A percentile compares a stretch with the other conserved stretches of the same genome.
Evolutionary conservation across 2,888 invertebrate genomes (phyloP).

Genomic region (Tribolium freemani): DNA sequence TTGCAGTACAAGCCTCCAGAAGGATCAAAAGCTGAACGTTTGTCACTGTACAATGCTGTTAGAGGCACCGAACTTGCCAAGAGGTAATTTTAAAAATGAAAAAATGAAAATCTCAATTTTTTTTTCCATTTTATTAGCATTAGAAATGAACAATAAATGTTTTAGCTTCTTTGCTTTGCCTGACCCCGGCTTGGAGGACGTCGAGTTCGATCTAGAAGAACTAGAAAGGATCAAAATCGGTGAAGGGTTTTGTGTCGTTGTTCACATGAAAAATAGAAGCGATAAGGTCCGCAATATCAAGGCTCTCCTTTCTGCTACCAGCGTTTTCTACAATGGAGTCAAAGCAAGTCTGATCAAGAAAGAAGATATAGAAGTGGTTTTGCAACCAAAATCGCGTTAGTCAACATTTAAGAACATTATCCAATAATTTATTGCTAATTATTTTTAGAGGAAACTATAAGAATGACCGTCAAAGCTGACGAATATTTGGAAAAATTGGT

Average conservation of each 20-base stretch:
- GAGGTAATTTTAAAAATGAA: too few relatives aligned
- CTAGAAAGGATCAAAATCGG: slow-evolving; percentile 80
- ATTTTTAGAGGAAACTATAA: slow-evolving; percentile 68
- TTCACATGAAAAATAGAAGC: slow-evolving; percentile 77
- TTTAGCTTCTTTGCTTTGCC: slow-evolving; percentile 75
- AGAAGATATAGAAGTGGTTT: slow-evolving; percentile 75
- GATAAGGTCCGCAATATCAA: slow-evolving; percentile 75
- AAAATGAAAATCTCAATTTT: too few relatives aligned
- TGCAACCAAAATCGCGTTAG: slow-evolving; percentile 76
- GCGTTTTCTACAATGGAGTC: slow-evolving; percentile 85
- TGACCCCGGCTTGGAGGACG: slow-evolving; percentile 72
- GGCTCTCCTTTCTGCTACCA: slow-evolving; percentile 76
- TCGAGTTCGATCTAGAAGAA: slow-evolving; percentile 78
- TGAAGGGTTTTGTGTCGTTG: slow-evolving; percentile 76
- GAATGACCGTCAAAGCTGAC: slow-evolving; percentile 73
- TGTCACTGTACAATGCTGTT: slow-evolving; percentile 83
- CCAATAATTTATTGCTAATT: neutral
- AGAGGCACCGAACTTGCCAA: slow-evolving; percentile 77
- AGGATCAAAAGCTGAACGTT: slow-evolving; percentile 80
- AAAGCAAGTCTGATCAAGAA: slow-evolving; percentile 79
- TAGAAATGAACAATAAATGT: too few relatives aligned
- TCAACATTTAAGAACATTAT: neutral
- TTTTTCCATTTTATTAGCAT: too few relatives aligned
- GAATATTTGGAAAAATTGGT: slow-evolving; percentile 85
- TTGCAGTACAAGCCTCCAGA: slow-evolving; percentile 79